Evolutionary conservation across 1,140 invertebrate genomes (phyloP), one percentile per base, ranked within the genome.

Genomic region (Hypothenemus hampei): DNA sequence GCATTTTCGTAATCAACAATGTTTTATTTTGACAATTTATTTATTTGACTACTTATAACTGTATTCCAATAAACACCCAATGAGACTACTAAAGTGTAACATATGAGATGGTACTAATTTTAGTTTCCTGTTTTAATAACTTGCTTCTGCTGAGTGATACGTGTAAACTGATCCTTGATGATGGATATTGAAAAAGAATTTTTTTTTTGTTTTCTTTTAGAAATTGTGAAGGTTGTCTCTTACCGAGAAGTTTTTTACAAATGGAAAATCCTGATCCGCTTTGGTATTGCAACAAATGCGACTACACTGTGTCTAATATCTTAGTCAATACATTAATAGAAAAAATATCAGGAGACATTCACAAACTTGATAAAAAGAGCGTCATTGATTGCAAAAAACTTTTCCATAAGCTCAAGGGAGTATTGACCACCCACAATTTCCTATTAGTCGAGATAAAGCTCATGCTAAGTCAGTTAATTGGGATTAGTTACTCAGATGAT

Each of bases 361-460:
- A 77, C 18, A 71, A 70, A 0, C 82, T 86, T 76, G 77, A 79
- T 10, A 86, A 86, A 63, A 75, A 72, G 3, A 77, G 80, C 23
- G 65, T 73, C 0, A 71, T 75, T 19, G 75, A 77, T 16, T 47
- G 84, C 82, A 49, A 75, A 79, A 55, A 75, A 74, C 58, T 86
- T 85, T 57, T 72, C 86, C 3, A 67, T 72, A 22, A 77, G 79
- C 58, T 81, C 82, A 60, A 67, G 71, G 39, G 76, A 75, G 57
- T 75, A 54, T 67, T 89, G 1, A 82, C 86, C 53, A 71, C 76
- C 0, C 79, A 81, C 55, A 87, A 89, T 68, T 87, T 78, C 70
- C 87, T 85, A 64, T 77, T 87, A 65, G 79, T 78, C 2, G 87
- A 89, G 63, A 80, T 86, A 1, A 82, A 80, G 61, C 65, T 89